Evolutionary conservation across 2,888 invertebrate species (phyloP).

Genomic region (Xestia xanthographa): DNA sequence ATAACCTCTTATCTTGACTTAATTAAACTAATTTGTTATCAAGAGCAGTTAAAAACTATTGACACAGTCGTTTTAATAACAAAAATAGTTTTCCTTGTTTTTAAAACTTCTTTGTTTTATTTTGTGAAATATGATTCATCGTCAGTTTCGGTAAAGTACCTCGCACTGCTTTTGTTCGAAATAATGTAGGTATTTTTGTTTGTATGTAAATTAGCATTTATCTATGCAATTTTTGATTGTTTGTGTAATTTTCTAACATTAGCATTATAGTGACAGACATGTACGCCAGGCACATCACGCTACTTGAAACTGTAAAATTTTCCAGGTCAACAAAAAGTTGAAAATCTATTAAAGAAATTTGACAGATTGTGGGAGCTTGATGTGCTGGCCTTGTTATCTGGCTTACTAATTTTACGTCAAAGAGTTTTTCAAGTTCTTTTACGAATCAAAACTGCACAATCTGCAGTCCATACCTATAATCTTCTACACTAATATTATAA

Average conservation of each 20-base stretch:
- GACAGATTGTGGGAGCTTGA: no score
- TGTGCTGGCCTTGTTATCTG: no score
- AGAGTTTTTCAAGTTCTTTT: no score
- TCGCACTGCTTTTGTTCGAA: background rate
- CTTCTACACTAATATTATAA: no score
- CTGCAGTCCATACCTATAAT: no score
- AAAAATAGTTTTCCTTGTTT: slow-evolving; percentile 26
- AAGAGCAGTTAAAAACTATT: background rate
- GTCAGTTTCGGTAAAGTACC: slow-evolving; percentile 38
- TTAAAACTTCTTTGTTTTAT: slow-evolving; percentile 6
- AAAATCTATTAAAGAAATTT: no score
- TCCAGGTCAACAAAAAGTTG: no score
- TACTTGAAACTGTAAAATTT: no score
- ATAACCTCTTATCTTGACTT: background rate
- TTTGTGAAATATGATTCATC: slow-evolving; percentile 28
- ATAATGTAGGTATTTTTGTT: background rate
- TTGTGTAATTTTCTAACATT: background rate
- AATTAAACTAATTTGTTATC: slow-evolving; percentile 11
- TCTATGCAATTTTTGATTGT: background rate
- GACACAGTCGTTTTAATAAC: slow-evolving; percentile 1
- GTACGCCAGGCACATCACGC: no score
- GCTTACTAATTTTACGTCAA: no score
- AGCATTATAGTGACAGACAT: background rate
- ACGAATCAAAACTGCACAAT: no score
- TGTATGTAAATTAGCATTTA: background rate